phyloP scores from a whole-genome alignment of 2,113 vertebrate genomes.

The Otus sunia region DNA sequence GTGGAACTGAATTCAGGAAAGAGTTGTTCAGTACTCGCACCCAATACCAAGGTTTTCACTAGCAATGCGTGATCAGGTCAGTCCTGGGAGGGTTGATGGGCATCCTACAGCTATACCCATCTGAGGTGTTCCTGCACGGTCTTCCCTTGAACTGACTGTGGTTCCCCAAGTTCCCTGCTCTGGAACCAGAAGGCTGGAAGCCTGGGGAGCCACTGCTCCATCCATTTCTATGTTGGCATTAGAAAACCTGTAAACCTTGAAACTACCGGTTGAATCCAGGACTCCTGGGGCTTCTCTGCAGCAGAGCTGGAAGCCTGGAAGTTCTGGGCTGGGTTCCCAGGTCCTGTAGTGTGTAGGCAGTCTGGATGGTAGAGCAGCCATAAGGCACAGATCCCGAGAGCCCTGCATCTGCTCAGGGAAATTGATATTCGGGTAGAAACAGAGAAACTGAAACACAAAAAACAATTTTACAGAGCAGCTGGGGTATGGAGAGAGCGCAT shows the following conservation, averaged over 20 bases:
- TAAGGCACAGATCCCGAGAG: background rate
- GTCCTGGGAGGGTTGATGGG: background rate
- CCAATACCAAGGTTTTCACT: background rate
- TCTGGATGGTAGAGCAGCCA: background rate
- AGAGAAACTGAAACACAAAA: background rate
- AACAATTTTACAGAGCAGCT: background rate
- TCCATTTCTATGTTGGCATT: background rate
- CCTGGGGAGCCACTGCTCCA: background rate
- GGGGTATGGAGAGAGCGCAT: rapidly evolving
- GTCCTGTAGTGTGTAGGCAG: background rate
- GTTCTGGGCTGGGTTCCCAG: slow-evolving; percentile 24
- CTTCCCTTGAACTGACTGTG: background rate
- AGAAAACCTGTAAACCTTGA: background rate
- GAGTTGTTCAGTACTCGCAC: background rate
- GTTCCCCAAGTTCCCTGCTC: background rate
- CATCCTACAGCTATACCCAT: background rate
- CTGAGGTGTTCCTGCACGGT: background rate
- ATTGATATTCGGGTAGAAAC: background rate
- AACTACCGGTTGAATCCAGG: background rate
- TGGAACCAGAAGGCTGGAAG: background rate
- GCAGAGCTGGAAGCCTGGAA: background rate
- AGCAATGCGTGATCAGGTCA: rapidly evolving
- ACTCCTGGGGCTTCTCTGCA: background rate
- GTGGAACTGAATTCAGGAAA: background rate
- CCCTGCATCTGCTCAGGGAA: slow-evolving; percentile 18